phyloP scores from a whole-genome alignment of 2,888 invertebrate genomes.

The Lepetodrilus schrolli region DNA sequence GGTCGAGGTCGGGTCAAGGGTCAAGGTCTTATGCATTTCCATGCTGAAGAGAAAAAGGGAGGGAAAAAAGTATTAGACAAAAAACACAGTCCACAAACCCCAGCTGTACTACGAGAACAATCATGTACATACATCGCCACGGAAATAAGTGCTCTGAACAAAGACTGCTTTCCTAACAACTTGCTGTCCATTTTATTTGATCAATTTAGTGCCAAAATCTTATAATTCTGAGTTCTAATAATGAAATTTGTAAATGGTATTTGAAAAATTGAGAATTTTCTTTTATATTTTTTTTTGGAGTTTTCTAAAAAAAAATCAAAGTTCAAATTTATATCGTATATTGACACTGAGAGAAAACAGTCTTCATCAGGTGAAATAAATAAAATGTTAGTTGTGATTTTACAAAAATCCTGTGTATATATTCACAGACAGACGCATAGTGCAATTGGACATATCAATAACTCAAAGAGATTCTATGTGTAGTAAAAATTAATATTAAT shows the following conservation, averaged over 20 bases:
- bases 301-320: not conserved
- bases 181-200: not conserved
- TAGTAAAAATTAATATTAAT: conserved; percentile 26
- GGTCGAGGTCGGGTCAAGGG: conserved; percentile 71
- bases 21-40: conserved; percentile 74
- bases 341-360: not conserved
- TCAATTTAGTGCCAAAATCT: not conserved
- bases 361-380: conserved; percentile 4
- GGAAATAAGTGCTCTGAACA: conserved; percentile 4
- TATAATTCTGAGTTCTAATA: not conserved
- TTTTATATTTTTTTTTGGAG: not conserved
- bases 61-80: conserved; percentile 66
- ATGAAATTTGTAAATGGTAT: too few relatives aligned
- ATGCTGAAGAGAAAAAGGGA: conserved; percentile 71
- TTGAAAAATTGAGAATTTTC: not conserved
- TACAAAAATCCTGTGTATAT: conserved; percentile 22
- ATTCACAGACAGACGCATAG: not conserved
- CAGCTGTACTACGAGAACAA: conserved; percentile 28
- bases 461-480: conserved; percentile 24
- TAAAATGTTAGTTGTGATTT: conserved; percentile 20
- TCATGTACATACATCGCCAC: conserved; percentile 26
- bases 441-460: conserved; percentile 20
- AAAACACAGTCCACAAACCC: conserved; percentile 41
- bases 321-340: too few relatives aligned
- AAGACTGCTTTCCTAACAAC: not conserved